A percentile compares a stretch with the other conserved stretches of the same genome.
Evolutionary conservation across 2,113 vertebrate genomes (phyloP).

Genomic region (Oreocharis arfaki): DNA sequence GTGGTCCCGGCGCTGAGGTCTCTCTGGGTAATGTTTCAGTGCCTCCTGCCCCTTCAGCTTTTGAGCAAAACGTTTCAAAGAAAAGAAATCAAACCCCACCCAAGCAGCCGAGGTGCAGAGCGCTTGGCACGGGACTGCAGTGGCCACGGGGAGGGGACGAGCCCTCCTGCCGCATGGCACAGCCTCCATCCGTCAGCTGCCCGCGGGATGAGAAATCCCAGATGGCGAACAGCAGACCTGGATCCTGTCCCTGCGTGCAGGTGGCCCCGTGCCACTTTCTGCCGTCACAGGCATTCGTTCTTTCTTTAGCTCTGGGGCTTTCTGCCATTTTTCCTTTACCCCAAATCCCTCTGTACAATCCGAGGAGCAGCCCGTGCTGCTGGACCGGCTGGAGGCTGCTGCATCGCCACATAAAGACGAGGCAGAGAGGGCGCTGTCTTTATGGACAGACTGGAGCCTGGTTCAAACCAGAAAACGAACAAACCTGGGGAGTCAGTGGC

Average conservation of each 20-base stretch:
- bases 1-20: background rate
- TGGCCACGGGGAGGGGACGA: background rate
- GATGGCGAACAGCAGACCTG: background rate
- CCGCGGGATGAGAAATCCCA: background rate
- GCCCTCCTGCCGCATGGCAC: background rate
- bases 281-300: background rate
- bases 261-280: background rate
- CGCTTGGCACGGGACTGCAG: background rate
- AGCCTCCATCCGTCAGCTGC: background rate
- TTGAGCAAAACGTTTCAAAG: background rate
- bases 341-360: background rate
- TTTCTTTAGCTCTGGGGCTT: background rate
- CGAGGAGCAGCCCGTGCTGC: background rate
- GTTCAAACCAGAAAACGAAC: background rate
- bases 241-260: background rate
- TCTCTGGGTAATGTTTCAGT: background rate
- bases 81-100: rapidly evolving
- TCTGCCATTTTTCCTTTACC: background rate
- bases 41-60: background rate
- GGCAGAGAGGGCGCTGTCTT: background rate
- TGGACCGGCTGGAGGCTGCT: background rate
- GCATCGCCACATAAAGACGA: background rate
- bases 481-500: background rate
- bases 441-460: background rate
- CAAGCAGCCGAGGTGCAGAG: background rate